Evolutionary conservation across 1,140 invertebrate species (phyloP).

Genomic region (Vollenhovia emeryi): DNA sequence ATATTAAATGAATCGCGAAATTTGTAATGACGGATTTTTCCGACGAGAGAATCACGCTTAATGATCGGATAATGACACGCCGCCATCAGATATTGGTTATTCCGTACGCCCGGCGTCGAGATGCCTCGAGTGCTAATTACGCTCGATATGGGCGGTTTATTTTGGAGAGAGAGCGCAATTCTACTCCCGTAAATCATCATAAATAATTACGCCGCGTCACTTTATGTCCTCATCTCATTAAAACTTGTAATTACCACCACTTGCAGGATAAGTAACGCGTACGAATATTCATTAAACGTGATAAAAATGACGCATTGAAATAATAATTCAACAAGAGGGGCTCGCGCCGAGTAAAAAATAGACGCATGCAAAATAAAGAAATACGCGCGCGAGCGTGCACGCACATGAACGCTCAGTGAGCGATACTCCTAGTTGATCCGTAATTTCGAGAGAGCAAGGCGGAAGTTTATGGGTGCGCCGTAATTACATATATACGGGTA

Average conservation of each 20-base stretch:
- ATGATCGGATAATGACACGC: neutral
- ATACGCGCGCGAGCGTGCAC: neutral
- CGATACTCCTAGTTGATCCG: neutral
- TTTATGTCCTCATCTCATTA: neutral
- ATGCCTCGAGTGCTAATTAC: conserved; percentile 12
- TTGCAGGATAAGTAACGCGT: neutral
- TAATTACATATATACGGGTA: conserved; percentile 43
- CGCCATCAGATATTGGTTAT: neutral
- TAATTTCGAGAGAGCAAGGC: conserved; percentile 58
- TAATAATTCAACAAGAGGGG: neutral
- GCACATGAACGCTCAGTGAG: neutral
- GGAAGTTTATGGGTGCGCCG: conserved; percentile 46
- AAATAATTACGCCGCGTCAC: neutral
- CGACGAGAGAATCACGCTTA: neutral
- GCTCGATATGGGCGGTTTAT: neutral
- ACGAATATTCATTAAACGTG: neutral
- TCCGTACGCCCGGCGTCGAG: neutral
- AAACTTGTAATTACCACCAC: neutral
- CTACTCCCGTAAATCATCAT: neutral
- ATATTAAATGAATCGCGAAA: conserved; percentile 1
- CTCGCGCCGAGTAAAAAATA: neutral
- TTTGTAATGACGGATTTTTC: conserved; percentile 7
- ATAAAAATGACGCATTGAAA: neutral
- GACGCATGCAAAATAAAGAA: neutral
- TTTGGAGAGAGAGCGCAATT: conserved; percentile 3